phyloP scores from a whole-genome alignment of 2,888 invertebrate species.

The Diarsia rubi region DNA sequence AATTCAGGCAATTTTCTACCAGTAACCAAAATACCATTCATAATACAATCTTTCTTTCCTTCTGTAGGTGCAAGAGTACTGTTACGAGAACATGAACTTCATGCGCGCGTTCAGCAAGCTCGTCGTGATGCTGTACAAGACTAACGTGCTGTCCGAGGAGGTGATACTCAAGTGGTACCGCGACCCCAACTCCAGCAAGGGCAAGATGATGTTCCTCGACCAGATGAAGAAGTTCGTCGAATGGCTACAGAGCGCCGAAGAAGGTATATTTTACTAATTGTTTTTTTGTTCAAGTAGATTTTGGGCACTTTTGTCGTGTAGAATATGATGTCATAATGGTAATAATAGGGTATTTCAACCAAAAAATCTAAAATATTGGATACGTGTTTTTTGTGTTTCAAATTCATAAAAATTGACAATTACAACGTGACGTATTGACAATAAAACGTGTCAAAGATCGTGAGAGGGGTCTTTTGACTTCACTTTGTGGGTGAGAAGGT shows the following conservation, averaged over 20 bases:
- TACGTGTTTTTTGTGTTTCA: too few relatives aligned
- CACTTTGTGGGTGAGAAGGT: too few relatives aligned
- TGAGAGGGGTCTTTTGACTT: too few relatives aligned
- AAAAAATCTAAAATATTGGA: too few relatives aligned
- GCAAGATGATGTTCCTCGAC: conserved; percentile 99
- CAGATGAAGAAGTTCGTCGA: conserved; percentile 99
- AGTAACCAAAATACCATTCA: background rate
- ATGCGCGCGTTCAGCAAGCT: conserved; percentile 99
- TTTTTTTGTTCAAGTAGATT: too few relatives aligned
- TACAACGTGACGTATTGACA: too few relatives aligned
- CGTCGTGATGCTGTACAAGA: conserved; percentile 98
- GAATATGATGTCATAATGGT: too few relatives aligned
- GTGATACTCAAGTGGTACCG: conserved; percentile 99
- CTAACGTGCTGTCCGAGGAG: conserved; percentile 98
- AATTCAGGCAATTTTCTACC: background rate
- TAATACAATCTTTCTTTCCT: background rate
- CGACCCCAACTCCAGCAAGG: conserved; percentile 97
- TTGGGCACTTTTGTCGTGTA: too few relatives aligned
- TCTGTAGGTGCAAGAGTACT: conserved; percentile 96
- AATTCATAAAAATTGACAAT: too few relatives aligned
- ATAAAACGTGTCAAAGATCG: too few relatives aligned
- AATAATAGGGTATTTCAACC: too few relatives aligned
- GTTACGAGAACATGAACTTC: conserved; percentile 99
- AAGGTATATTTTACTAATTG: too few relatives aligned
- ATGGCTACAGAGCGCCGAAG: conserved; percentile 99